Conservation (phyloP, 37 sponge, comb jelly and placozoan genomes). For the Trichoplax adhaerens region DNA sequence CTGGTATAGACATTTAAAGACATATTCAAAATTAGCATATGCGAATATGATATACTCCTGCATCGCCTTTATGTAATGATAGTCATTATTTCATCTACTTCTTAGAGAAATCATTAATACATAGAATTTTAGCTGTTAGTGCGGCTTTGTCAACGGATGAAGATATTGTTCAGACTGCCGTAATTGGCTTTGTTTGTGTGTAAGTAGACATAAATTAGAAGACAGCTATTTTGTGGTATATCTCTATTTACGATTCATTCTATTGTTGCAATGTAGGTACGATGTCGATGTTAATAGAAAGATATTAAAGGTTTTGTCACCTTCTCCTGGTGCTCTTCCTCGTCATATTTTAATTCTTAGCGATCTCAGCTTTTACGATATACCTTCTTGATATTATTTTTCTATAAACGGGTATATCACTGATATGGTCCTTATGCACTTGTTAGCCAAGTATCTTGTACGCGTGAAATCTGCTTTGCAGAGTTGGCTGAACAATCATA, state of each 20-base stretch:
- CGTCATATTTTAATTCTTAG: conserved; percentile 45
- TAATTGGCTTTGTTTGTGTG: conserved; percentile 56
- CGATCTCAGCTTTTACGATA: conserved; percentile 68
- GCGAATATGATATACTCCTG: too few species aligned
- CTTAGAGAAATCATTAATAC: conserved; percentile 28
- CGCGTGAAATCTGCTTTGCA: too few species aligned
- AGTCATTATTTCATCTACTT: neutral
- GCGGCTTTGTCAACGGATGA: conserved; percentile 16
- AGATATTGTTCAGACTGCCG: conserved; percentile 19
- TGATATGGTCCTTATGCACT: too few species aligned
- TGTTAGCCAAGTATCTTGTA: too few species aligned
- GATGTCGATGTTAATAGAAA: conserved; percentile 46
- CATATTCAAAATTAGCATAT: too few species aligned
- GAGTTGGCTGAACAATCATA: too few species aligned
- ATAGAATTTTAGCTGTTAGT: conserved; percentile 23
- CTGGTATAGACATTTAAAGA: conserved; percentile 4
- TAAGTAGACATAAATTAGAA: neutral
- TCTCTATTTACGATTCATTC: neutral
- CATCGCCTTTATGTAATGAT: too few species aligned
- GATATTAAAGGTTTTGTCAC: conserved; percentile 66
- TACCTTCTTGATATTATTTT: neutral
- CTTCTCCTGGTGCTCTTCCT: conserved; percentile 76
- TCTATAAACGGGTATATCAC: too few species aligned
- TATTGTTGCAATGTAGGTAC: conserved; percentile 27
- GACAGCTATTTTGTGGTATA: neutral